Base-by-base conservation (phyloP, 2,113 vertebrate species). In the Dascyllus trimaculatus region DNA sequence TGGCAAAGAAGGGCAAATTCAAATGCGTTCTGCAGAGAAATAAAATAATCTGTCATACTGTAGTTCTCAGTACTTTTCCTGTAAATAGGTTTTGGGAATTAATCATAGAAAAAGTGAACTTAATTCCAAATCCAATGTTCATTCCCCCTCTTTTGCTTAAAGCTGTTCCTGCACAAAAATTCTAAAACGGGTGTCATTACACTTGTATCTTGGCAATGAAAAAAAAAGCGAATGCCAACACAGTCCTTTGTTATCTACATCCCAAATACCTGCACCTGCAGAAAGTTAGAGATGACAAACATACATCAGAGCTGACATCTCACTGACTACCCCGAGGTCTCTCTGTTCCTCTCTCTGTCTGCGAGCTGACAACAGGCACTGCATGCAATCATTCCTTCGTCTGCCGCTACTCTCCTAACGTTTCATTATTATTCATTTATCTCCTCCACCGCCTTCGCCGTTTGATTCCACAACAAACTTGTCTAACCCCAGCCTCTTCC, bases 1-100 rank as follows among this genome's bases (percentile, higher is more conserved):
- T 94, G 94, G 95, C 91, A 72, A 71, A 85, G 78, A 71, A 22
- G 65, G 65, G 32, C 6, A 54, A 57, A 81, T 67, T 63, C 51
- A 77, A 72, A 77, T 83, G 43, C 71, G 67, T 54, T 54, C 58
- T 63, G 40, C 14, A 25, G 70, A 61, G 68, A 51, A 80, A 67
- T 54, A 29, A 38, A 38, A 64, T 24, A 52, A 80, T 58, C 17
- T 63, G 45, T 49, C 60, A 24, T 11, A 62, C 43, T 71, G 26
- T 45, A 51, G 11, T 10, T 79, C 26, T 72, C 45, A 43, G 3
- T 22, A 8, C 19, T 25, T 58, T 53, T 54, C 4, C 59, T 73
- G 46, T 29, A 49, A 82, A 73, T 45, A 38, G 11, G 4, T 35
- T 83, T 79, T 66, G 65, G 6, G 22, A 66, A 65, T 74, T 1